Percentiles rank a stretch among this genome's conserved stretches.
Conservation (phyloP, 2,797 vertebrate genomes). For the Melanotaenia nigrans region DNA sequence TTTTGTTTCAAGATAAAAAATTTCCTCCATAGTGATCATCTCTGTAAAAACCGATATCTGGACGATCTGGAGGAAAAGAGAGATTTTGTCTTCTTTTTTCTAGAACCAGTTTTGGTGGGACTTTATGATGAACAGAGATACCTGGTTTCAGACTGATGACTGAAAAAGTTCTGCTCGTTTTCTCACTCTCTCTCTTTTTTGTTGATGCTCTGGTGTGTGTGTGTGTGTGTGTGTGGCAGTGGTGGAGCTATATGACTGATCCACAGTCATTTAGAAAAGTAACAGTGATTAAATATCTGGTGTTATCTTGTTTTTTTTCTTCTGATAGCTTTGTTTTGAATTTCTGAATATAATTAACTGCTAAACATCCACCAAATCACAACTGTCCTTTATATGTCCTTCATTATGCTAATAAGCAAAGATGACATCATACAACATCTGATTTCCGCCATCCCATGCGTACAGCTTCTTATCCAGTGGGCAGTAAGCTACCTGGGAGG, state of each 20-base stretch:
- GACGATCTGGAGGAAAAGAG: background rate
- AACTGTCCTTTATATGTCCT: background rate
- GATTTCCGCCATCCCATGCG: conserved; percentile 93
- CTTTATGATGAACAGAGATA: background rate
- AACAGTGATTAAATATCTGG: conserved; percentile 1
- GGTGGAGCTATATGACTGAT: conserved; percentile 19
- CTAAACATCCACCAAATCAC: background rate
- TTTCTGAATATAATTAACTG: background rate
- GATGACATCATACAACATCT: conserved; percentile 91
- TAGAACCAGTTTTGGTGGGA: background rate
- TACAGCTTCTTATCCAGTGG: conserved; percentile 94
- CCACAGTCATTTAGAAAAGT: conserved; percentile 32
- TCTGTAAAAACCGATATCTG: background rate
- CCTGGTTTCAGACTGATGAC: background rate
- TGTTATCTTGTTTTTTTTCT: background rate
- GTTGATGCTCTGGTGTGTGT: background rate
- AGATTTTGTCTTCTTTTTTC: background rate
- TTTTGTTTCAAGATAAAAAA: background rate
- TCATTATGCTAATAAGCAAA: conserved; percentile 89
- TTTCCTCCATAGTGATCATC: background rate
- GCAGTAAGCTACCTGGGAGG: conserved; percentile 92
- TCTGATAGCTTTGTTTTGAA: background rate
- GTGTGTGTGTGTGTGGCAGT: background rate
- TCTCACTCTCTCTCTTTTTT: background rate
- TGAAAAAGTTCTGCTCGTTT: background rate